Percentiles rank a stretch among this genome's conserved stretches.
Conservation (phyloP, 2,797 vertebrate species). For the Natrix natrix region DNA sequence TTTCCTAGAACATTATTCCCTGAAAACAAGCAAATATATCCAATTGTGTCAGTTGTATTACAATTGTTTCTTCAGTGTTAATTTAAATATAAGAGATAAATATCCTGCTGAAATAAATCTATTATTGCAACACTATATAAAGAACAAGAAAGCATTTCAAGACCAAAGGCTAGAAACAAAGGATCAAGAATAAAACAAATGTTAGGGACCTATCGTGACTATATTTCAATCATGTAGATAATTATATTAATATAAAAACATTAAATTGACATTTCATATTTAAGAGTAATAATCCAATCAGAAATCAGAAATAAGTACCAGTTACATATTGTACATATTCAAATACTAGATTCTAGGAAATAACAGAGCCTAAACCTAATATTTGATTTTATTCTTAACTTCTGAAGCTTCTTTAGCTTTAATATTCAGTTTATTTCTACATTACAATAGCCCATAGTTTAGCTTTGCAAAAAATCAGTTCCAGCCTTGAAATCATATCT, state of each 20-base stretch:
- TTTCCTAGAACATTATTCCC: constrained; percentile 36
- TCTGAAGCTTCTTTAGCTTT: background rate
- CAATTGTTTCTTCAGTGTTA: constrained; percentile 42
- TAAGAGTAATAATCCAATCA: background rate
- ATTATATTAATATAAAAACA: background rate
- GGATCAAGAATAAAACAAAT: background rate
- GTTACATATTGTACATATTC: background rate
- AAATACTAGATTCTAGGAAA: background rate
- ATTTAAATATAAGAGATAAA: constrained; percentile 36
- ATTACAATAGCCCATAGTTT: background rate
- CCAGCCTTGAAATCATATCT: background rate
- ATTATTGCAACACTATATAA: constrained; percentile 12
- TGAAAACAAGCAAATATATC: constrained; percentile 51
- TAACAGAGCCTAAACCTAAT: background rate
- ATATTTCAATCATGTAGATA: background rate
- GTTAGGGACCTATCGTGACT: constrained; percentile 5
- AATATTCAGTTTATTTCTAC: background rate
- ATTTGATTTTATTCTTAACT: background rate
- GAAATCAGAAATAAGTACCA: background rate
- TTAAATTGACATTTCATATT: background rate
- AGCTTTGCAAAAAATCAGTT: background rate
- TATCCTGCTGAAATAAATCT: constrained; percentile 1
- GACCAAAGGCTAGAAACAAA: constrained; percentile 47
- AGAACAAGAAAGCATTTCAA: constrained; percentile 45
- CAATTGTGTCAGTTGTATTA: constrained; percentile 38